phyloP scores from a whole-genome alignment of 1,140 invertebrate genomes.

The Plectrocnemia conspersa region DNA sequence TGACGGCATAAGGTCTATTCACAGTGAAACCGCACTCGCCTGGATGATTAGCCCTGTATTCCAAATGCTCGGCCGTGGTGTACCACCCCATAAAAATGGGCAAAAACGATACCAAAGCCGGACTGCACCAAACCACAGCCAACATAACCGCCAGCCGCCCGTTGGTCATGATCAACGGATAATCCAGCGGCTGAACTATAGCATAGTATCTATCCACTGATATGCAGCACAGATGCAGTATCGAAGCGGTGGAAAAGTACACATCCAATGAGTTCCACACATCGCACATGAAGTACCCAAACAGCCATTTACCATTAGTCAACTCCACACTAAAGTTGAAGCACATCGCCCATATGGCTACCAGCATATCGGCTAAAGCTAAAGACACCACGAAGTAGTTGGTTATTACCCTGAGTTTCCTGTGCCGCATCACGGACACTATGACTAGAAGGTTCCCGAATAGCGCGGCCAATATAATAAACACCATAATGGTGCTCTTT shows the following conservation, averaged over 20 bases:
- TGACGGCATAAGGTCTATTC: constrained; percentile 83
- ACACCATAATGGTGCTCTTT: constrained; percentile 70
- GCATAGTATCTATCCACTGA: constrained; percentile 85
- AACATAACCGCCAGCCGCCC: constrained; percentile 70
- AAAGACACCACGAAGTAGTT: constrained; percentile 94
- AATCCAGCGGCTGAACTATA: constrained; percentile 84
- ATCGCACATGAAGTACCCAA: constrained; percentile 88
- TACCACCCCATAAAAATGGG: constrained; percentile 95
- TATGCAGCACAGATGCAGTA: constrained; percentile 88
- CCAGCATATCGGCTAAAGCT: constrained; percentile 85
- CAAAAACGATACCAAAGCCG: constrained; percentile 87
- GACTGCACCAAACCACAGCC: constrained; percentile 85
- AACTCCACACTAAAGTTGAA: constrained; percentile 88
- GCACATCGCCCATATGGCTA: constrained; percentile 87
- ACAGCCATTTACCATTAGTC: constrained; percentile 79
- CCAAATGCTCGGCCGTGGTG: constrained; percentile 75
- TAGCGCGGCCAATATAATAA: constrained; percentile 81
- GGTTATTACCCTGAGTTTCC: constrained; percentile 82
- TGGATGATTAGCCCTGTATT: constrained; percentile 64
- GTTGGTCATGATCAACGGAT: constrained; percentile 83
- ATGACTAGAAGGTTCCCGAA: constrained; percentile 85
- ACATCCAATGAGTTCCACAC: constrained; percentile 95
- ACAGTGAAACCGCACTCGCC: constrained; percentile 82
- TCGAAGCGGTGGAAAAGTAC: constrained; percentile 89
- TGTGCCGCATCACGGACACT: constrained; percentile 80